phyloP scores from a whole-genome alignment of 1,140 invertebrate species.

The Leptinotarsa texana region DNA sequence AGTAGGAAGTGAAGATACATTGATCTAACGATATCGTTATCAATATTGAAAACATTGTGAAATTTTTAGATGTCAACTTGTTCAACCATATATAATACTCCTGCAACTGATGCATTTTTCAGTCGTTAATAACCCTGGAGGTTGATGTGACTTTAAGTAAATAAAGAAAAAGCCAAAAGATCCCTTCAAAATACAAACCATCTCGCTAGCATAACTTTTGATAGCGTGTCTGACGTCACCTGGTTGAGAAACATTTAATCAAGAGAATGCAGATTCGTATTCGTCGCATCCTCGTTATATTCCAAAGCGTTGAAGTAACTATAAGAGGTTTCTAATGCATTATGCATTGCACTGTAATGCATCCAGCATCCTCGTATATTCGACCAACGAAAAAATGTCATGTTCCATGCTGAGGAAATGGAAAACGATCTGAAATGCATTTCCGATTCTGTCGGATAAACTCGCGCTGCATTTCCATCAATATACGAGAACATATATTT shows the following conservation, averaged over 20 bases:
- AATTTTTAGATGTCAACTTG: too few relatives aligned
- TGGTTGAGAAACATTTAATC: neutral
- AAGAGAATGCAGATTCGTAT: neutral
- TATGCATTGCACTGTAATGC: constrained; percentile 4
- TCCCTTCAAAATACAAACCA: too few relatives aligned
- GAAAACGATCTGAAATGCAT: constrained; percentile 6
- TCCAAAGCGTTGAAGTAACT: neutral
- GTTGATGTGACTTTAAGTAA: too few relatives aligned
- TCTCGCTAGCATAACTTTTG: too few relatives aligned
- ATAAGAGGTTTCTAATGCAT: neutral
- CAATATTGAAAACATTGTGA: neutral
- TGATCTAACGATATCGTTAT: neutral
- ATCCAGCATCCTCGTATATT: neutral
- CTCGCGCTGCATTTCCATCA: neutral
- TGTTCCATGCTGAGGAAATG: neutral
- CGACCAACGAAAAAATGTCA: neutral
- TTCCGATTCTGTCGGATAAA: neutral
- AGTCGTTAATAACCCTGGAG: too few relatives aligned
- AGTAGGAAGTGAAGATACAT: too few relatives aligned
- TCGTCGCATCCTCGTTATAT: constrained; percentile 4
- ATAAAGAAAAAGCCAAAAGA: too few relatives aligned
- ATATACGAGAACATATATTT: neutral
- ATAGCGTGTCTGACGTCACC: too few relatives aligned
- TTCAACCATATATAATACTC: too few relatives aligned
- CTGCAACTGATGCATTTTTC: too few relatives aligned